phyloP scores from a whole-genome alignment of 2,113 vertebrate genomes.

The Apodemus speciosus region DNA sequence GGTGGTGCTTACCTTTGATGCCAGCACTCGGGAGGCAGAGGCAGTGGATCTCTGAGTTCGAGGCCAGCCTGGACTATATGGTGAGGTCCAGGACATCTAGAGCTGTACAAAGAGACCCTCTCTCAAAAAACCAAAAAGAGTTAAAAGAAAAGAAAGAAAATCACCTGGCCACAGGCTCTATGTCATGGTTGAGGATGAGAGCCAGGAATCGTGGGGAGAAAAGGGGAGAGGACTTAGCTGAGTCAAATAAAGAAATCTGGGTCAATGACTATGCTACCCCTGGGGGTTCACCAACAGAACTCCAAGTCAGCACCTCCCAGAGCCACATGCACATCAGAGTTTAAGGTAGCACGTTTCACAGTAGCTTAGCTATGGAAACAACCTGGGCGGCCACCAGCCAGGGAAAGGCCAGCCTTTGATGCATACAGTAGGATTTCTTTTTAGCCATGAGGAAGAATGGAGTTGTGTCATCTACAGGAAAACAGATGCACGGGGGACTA shows the following conservation, averaged over 20 bases:
- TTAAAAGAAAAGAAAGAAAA: background rate
- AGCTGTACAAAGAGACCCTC: background rate
- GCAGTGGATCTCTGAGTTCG: background rate
- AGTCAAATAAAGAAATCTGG: constrained; percentile 47
- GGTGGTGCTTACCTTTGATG: background rate
- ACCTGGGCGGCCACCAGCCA: too few relatives aligned
- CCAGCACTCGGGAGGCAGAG: background rate
- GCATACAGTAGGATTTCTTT: background rate
- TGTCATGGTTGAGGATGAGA: background rate
- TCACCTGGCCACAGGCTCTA: background rate
- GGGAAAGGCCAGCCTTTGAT: too few relatives aligned
- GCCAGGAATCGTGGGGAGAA: background rate
- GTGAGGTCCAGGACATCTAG: background rate
- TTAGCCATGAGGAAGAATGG: background rate
- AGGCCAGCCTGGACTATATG: background rate
- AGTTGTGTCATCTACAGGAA: background rate
- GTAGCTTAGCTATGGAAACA: background rate
- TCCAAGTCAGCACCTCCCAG: background rate
- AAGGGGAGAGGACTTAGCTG: background rate
- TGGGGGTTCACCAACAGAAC: background rate
- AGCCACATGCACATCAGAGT: background rate
- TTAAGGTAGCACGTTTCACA: background rate
- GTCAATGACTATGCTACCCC: background rate
- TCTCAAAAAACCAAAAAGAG: background rate
- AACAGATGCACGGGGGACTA: background rate